Evolutionary conservation across 2,888 invertebrate genomes (phyloP), one percentile per base, ranked within the genome.

Genomic region (Dugesia japonica): DNA sequence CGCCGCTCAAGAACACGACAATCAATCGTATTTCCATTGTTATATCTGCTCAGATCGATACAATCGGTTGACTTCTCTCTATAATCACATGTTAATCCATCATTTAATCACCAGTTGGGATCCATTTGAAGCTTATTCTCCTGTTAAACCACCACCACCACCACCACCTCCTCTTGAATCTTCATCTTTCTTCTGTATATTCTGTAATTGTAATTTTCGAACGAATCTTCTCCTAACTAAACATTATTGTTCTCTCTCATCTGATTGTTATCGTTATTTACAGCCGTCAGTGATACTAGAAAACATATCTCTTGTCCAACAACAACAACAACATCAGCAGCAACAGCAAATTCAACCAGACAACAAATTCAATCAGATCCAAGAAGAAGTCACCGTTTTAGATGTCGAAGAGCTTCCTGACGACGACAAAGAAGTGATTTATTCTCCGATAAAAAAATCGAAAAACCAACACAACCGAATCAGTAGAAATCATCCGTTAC

Each of bases 31-130:
- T 56, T 56, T 56, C 56, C 56, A 56, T n/a, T 56, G 56, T n/a
- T 56, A 56, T n/a, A 56, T 56, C 17, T 56, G 56, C 56, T 56
- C 56, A n/a, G 56, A 56, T 56, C 56, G 56, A 23, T 56, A 56
- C 23, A 23, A 23, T 23, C n/a, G 56, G 1, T n/a, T 56, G 4
- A 20, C 56, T 4, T 4, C 56, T 56, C 56, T 56, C 23, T 56
- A 56, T 56, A 4, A 56, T 56, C 56, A 56, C 56, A 56, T 56
- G 56, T 23, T 56, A 7, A 56, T n/a, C 56, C 4, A 4, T 56
- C 56, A 56, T 56, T 23, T 56, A 7, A 56, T 56, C 7, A 7
- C 31, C 4, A 56, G 4, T 4, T 56, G 56, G 56, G 56, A 56
- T 56, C 56, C 56, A 56, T 56, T 56, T n/a, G 56, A 56, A n/a